Evolutionary conservation across 92 coral and sea anemone species (phyloP).

Genomic region (Micromussa lordhowensis): DNA sequence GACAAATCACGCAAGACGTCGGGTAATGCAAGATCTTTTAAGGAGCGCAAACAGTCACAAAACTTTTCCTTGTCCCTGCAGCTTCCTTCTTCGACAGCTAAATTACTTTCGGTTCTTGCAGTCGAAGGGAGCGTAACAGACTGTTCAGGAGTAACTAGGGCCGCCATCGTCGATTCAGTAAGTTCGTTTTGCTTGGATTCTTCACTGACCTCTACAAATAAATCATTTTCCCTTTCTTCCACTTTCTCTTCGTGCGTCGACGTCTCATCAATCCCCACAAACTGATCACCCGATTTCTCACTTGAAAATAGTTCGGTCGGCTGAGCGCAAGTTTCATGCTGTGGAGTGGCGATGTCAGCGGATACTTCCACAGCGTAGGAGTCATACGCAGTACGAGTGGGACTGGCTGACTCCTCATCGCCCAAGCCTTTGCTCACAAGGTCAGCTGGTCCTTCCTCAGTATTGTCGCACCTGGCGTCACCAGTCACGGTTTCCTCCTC

Average conservation of each 20-base stretch:
- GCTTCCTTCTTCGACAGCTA: neutral
- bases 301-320: conserved; percentile 6
- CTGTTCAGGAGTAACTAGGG: neutral
- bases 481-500: neutral
- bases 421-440: neutral
- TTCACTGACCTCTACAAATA: neutral
- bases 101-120: neutral
- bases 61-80: conserved; percentile 47
- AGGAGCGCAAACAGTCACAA: conserved; percentile 60
- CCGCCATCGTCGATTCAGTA: neutral
- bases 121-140: neutral
- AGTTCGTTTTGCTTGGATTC: conserved; percentile 16
- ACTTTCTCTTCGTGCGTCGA: neutral
- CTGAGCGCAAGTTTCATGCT: neutral
- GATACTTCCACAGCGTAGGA: neutral
- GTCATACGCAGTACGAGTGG: conserved; percentile 14
- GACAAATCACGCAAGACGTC: conserved; percentile 70
- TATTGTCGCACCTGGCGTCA: neutral
- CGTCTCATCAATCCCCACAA: neutral
- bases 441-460: neutral
- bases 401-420: neutral
- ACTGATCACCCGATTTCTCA: neutral
- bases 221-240: neutral
- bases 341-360: conserved; percentile 11
- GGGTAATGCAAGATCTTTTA: conserved; percentile 67